Base-by-base conservation (phyloP, 2,113 vertebrate species). In the Canis aureus region DNA sequence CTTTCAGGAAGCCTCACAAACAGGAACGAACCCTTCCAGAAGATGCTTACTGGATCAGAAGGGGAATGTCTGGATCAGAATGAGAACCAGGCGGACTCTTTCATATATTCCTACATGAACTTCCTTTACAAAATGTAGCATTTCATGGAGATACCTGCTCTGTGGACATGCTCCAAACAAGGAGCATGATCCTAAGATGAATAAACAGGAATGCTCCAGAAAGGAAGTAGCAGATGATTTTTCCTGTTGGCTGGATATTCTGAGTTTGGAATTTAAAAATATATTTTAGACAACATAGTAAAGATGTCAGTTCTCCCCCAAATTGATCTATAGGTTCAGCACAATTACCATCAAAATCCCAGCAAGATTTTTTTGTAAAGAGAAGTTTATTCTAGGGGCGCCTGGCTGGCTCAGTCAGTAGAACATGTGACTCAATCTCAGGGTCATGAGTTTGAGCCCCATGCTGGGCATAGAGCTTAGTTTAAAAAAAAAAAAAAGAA, bases 101-200 rank as follows among this genome's bases (percentile, higher is more conserved):
- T 60, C 62, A 80, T 73, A 80, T 57, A 83, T 64, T 76, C 53
- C 92, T 88, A 32, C 32, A 27, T 64, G 23, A 83, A 88, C 43
- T 64, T 69, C 74, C 91, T 60, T 82, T 82, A 92, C 82, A 57
- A 91, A 94, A 60, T n/a, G 29, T 57, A 53, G 43, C 32, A 25
- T 94, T 92, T 97, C 76, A 49, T 27, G 53, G 82, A 88, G 76
- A 82, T 8, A 57, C 62, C 55, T 88, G 53, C 55, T 91, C 91
- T 60, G 57, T 43, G 43, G n/a, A 60, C 20, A 73, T 71, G 23
- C 17, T 89, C n/a, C 55, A 73, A 64, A 88, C 35, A 17, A 83
- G 53, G 67, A 71, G 29, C 43, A 49, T 22, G 53, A 84, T 76
- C 55, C 53, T 43, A 81, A 29, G 32, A 76, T 66, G 59, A 91